Conservation (phyloP, 1,140 invertebrate genomes). For the Triops longicaudatus region DNA sequence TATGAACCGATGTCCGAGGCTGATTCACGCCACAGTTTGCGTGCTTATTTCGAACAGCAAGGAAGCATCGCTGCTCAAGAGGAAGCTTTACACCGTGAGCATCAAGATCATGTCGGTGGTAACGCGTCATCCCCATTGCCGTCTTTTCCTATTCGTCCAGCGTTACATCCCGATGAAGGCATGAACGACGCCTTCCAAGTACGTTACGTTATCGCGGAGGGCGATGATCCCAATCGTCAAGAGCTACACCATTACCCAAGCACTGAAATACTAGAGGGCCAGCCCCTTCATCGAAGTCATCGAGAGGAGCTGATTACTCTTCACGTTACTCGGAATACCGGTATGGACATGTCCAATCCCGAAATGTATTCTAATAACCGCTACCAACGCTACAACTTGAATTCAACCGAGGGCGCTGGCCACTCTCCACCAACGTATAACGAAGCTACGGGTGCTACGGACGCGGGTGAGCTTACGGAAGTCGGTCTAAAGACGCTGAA, state of each 20-base stretch:
- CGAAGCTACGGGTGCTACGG: background rate
- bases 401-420: background rate
- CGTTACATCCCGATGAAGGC: background rate
- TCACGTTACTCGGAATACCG: background rate
- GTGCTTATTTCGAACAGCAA: background rate
- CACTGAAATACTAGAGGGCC: background rate
- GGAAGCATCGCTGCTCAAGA: background rate
- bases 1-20: background rate
- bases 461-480: background rate
- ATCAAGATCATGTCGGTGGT: background rate
- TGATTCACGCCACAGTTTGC: background rate
- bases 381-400: background rate
- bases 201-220: background rate
- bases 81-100: background rate
- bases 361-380: background rate
- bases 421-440: background rate
- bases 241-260: background rate
- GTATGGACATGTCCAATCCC: background rate
- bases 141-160: background rate
- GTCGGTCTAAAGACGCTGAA: background rate
- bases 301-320: background rate
- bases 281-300: background rate
- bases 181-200: background rate
- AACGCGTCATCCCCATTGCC: background rate
- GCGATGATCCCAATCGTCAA: background rate